Evolutionary conservation across 2,113 vertebrate genomes (phyloP).

Genomic region (Cranoglanis bouderius): DNA sequence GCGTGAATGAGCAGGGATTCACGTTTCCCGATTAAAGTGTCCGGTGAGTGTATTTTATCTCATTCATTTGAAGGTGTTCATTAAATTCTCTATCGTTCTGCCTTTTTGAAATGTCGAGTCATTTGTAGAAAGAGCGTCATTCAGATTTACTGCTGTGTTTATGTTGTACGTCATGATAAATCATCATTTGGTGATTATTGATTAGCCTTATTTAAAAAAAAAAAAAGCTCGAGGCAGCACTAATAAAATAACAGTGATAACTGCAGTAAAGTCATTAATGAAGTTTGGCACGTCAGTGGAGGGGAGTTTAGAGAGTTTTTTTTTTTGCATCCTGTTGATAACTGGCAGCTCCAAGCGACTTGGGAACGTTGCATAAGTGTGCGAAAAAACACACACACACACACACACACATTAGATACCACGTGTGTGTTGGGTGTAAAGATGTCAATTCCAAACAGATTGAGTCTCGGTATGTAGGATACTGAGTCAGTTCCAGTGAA

Average conservation of each 20-base stretch:
- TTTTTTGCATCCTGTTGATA: not conserved
- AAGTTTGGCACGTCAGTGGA: not conserved
- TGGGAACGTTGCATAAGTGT: slow-evolving; percentile 4
- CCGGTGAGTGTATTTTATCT: not conserved
- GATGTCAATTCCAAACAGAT: not conserved
- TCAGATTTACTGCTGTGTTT: not conserved
- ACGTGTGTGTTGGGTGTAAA: not conserved
- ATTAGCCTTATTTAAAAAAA: slow-evolving; percentile 27
- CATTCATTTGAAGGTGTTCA: not conserved
- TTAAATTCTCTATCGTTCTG: not conserved
- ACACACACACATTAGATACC: not conserved
- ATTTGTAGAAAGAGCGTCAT: not conserved
- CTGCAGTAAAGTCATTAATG: not conserved
- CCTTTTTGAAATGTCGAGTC: not conserved
- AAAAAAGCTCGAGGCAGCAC: not conserved
- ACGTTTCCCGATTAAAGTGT: not conserved
- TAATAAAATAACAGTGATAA: slow-evolving; percentile 33
- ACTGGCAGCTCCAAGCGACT: not conserved
- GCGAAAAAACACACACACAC: not conserved
- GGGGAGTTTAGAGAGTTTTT: not conserved
- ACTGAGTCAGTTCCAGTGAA: not conserved
- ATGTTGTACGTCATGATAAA: not conserved
- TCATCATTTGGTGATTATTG: not conserved
- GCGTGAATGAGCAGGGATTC: not conserved
- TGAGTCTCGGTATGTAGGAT: not conserved